phyloP scores from a whole-genome alignment of 2,797 vertebrate species.

The Danio choprae region DNA sequence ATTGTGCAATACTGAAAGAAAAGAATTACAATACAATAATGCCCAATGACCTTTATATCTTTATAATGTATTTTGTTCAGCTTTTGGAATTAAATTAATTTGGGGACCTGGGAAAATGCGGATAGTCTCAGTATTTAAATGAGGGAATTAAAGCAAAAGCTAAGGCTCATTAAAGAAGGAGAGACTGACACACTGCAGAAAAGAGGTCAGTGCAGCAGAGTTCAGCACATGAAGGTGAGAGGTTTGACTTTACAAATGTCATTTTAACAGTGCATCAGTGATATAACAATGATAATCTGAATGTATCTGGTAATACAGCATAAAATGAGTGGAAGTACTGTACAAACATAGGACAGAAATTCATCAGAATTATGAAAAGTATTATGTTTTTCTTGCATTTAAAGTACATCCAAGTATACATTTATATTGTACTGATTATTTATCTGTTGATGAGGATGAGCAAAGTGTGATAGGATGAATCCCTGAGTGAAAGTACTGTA shows the following conservation, averaged over 20 bases:
- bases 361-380: neutral
- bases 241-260: neutral
- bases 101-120: neutral
- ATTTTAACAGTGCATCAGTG: neutral
- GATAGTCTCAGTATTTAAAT: neutral
- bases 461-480: neutral
- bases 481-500: neutral
- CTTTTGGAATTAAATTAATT: neutral
- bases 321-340: neutral
- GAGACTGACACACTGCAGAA: slow-evolving; percentile 11
- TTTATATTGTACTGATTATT: neutral
- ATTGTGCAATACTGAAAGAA: no score
- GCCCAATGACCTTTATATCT: no score
- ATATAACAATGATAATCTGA: no score
- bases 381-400: neutral
- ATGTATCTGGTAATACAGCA: neutral
- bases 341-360: neutral
- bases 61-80: no score
- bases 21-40: no score
- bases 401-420: neutral
- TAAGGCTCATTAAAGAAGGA: slow-evolving; percentile 21
- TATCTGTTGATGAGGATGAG: neutral
- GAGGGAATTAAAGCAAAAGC: slow-evolving; percentile 6
- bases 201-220: neutral
- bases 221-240: neutral